A percentile compares a stretch with the other conserved stretches of the same genome.
Conservation (phyloP, 2,113 vertebrate genomes). For the Sakesphorus luctuosus region DNA sequence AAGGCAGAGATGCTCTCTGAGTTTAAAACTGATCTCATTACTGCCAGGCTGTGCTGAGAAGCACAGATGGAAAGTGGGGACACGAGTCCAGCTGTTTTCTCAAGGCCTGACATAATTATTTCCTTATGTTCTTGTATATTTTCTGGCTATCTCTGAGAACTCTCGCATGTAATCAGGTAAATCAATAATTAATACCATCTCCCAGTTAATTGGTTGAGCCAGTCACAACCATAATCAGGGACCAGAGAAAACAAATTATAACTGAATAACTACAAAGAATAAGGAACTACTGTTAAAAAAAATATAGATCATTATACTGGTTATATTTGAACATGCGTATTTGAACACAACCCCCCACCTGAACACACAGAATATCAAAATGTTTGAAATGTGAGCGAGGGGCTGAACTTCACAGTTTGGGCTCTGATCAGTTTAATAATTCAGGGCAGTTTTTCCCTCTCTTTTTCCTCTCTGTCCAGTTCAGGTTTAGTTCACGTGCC, state of each 20-base stretch:
- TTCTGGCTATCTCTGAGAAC: not conserved
- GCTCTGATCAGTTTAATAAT: not conserved
- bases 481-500: not conserved
- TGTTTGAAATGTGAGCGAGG: not conserved
- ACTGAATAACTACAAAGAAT: not conserved
- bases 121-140: not conserved
- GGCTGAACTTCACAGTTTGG: not conserved
- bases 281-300: not conserved
- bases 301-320: not conserved
- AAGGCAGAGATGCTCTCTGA: not conserved
- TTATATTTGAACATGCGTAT: not conserved
- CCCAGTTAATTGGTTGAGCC: not conserved
- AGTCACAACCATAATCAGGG: not conserved
- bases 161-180: not conserved
- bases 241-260: not conserved
- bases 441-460: not conserved
- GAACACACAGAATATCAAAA: not conserved
- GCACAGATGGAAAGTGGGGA: not conserved
- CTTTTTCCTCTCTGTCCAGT: not conserved
- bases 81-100: not conserved
- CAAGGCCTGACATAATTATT: not conserved
- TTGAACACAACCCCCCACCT: not conserved
- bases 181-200: not conserved
- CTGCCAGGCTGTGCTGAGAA: not conserved
- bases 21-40: not conserved